Conservation (phyloP, 2,888 invertebrate species). For the Papilio demoleus region DNA sequence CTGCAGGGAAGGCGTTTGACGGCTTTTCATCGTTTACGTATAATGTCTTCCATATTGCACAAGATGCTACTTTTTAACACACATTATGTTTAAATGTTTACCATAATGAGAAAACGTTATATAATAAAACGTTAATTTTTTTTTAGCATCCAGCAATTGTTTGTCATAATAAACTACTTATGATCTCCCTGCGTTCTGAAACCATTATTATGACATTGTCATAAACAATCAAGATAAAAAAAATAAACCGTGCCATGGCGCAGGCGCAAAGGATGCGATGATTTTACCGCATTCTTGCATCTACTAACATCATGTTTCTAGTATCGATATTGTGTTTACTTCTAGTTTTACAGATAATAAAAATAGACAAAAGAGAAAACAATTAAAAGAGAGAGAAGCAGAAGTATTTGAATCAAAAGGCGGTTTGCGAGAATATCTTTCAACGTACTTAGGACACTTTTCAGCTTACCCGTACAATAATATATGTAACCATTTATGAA, state of each 20-base stretch:
- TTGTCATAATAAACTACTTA: neutral
- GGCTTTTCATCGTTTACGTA: slow-evolving; percentile 30
- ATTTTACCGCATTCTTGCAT: neutral
- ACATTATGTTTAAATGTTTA: neutral
- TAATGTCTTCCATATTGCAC: slow-evolving; percentile 8
- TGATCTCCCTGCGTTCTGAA: neutral
- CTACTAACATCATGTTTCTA: neutral
- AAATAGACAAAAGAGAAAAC: neutral
- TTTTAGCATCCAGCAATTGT: neutral
- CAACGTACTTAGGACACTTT: no score
- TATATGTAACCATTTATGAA: no score
- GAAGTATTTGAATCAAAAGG: neutral
- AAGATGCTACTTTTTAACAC: neutral
- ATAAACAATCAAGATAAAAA: neutral
- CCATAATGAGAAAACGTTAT: neutral
- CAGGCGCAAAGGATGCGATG: neutral
- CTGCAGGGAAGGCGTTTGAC: slow-evolving; percentile 36
- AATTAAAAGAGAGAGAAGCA: neutral
- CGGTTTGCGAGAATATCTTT: no score
- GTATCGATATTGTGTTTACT: neutral
- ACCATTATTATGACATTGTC: neutral
- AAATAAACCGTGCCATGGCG: neutral
- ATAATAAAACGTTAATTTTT: neutral
- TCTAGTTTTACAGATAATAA: neutral
- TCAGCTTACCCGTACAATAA: no score